These are phyloP conservation scores for Morone chrysops DNA, from an alignment of 2,113 vertebrate genomes.

Conservation along the genomic window DNA sequence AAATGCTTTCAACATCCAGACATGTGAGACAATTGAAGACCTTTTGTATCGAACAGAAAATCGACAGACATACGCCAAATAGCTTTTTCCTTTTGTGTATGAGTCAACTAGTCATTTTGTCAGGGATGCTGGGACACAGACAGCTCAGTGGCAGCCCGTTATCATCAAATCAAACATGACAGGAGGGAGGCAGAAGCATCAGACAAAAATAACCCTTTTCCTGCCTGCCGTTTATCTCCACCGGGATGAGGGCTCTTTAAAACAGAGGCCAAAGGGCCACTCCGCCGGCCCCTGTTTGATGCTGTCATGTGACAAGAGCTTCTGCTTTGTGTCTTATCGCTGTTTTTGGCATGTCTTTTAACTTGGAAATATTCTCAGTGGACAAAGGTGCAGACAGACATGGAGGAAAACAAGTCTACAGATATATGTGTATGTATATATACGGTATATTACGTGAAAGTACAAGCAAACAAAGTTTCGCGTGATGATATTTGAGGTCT, in stretches of 20 bases:
- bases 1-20: constrained; percentile 69
- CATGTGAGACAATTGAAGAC: constrained; percentile 71
- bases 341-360: constrained; percentile 74
- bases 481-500: neutral
- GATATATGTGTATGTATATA: too few relatives aligned
- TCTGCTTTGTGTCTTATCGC: constrained; percentile 76
- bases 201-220: constrained; percentile 76
- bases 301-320: constrained; percentile 64
- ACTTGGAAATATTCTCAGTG: constrained; percentile 54
- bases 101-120: constrained; percentile 61
- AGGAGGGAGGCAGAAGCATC: constrained; percentile 70
- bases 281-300: constrained; percentile 63
- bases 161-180: constrained; percentile 79
- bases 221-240: constrained; percentile 71
- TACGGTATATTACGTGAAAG: neutral
- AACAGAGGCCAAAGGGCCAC: constrained; percentile 69
- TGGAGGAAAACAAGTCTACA: neutral
- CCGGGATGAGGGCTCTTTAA: constrained; percentile 68
- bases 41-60: constrained; percentile 67
- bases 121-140: constrained; percentile 55
- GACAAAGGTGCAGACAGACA: constrained; percentile 24
- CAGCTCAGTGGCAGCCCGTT: constrained; percentile 69
- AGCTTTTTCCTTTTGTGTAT: constrained; percentile 61
- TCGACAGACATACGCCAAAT: constrained; percentile 37
- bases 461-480: neutral